phyloP scores from a whole-genome alignment of 2,113 vertebrate genomes.

The Leucosticte australis region DNA sequence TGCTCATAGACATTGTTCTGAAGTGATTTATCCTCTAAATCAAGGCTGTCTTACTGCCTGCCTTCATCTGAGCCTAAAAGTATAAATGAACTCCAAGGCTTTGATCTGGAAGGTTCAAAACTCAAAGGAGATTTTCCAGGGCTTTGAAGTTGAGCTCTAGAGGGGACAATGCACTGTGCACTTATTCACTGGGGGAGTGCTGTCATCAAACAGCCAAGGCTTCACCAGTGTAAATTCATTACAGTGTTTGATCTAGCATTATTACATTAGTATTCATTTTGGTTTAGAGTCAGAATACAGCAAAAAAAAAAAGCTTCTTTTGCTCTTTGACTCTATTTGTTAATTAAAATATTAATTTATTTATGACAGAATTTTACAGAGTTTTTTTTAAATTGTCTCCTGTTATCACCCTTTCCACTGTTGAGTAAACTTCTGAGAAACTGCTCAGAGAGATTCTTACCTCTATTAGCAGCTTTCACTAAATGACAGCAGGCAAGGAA shows the following conservation, averaged over 20 bases:
- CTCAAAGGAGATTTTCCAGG: conserved; percentile 66
- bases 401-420: rapidly evolving
- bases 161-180: conserved; percentile 77
- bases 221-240: conserved; percentile 51
- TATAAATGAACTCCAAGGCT: conserved; percentile 77
- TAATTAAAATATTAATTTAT: not conserved
- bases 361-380: not conserved
- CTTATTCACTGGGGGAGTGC: conserved; percentile 69
- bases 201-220: conserved; percentile 12
- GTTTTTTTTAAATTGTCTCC: not conserved
- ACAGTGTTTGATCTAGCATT: conserved; percentile 44
- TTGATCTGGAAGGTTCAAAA: conserved; percentile 79
- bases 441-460: not conserved
- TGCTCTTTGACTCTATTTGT: not conserved
- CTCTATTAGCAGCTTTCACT: not conserved
- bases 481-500: not conserved
- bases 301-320: not conserved
- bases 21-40: conserved; percentile 68
- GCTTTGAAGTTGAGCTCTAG: conserved; percentile 72
- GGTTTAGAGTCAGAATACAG: not conserved
- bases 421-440: not conserved
- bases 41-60: conserved; percentile 53
- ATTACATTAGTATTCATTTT: conserved; percentile 16
- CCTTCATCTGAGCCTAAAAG: conserved; percentile 82
- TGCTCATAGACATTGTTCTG: conserved; percentile 46